Percentiles rank a stretch among this genome's conserved stretches.
Conservation (phyloP, 2,113 vertebrate species). For the Nibea coibor region DNA sequence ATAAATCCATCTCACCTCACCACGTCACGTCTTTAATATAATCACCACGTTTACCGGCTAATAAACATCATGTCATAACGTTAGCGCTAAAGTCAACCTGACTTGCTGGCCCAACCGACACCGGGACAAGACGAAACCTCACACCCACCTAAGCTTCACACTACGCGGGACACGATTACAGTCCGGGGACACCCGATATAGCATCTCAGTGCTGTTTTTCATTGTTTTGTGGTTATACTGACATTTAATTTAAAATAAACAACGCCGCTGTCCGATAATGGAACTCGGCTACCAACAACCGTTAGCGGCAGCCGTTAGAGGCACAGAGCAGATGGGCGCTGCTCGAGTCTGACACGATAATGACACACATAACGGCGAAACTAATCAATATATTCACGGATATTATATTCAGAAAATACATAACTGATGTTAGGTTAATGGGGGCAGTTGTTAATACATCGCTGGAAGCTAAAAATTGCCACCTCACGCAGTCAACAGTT, state of each 20-base stretch:
- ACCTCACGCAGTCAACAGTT: constrained; percentile 13
- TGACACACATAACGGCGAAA: neutral
- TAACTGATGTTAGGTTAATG: fast-evolving
- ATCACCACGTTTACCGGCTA: neutral
- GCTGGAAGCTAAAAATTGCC: neutral
- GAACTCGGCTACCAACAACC: neutral
- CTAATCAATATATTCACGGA: no score
- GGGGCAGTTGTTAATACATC: fast-evolving
- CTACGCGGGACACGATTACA: no score
- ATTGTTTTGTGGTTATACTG: neutral
- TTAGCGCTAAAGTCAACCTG: neutral
- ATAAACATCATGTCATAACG: no score
- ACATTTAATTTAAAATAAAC: neutral
- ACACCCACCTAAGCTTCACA: neutral
- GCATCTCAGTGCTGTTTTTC: fast-evolving
- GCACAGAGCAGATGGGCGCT: constrained; percentile 51
- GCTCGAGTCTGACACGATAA: constrained; percentile 5
- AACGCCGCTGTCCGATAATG: constrained; percentile 60
- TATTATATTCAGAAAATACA: neutral
- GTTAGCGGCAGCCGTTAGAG: constrained; percentile 34
- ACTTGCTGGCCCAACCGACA: neutral
- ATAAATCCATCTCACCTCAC: no score
- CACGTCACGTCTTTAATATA: no score
- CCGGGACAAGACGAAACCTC: neutral
- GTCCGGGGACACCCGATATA: no score